Conservation (phyloP, 2,113 vertebrate species). For the Antechinus flavipes region DNA sequence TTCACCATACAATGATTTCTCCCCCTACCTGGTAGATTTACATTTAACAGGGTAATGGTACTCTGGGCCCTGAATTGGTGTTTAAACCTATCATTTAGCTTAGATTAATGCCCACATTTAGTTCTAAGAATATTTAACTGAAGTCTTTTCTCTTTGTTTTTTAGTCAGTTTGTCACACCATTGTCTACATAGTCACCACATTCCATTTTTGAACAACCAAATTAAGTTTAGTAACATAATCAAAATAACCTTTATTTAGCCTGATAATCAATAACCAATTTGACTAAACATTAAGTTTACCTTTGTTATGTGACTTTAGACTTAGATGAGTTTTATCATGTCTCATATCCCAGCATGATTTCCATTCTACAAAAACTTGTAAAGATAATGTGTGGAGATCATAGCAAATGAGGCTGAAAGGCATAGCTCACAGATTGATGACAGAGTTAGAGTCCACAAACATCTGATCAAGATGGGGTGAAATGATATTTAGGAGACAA, state of each 20-base stretch:
- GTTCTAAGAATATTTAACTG: conserved; percentile 6
- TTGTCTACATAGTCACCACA: not conserved
- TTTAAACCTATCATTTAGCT: conserved; percentile 40
- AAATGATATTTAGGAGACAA: not conserved
- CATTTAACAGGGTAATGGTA: conserved; percentile 26
- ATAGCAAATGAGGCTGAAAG: not conserved
- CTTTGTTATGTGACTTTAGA: not conserved
- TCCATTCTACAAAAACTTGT: not conserved
- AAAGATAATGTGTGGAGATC: not conserved
- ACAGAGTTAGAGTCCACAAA: not conserved
- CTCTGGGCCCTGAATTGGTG: conserved; percentile 33
- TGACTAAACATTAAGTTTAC: not conserved
- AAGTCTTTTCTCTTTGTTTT: conserved; percentile 36
- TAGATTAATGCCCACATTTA: conserved; percentile 30
- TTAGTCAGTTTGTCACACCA: conserved; percentile 1
- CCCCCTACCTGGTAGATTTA: conserved; percentile 44
- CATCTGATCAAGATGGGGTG: not conserved
- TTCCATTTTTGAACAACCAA: not conserved
- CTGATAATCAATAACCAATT: not conserved
- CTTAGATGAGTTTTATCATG: not conserved
- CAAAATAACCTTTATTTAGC: not conserved
- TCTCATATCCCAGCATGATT: not conserved
- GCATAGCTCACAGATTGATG: not conserved
- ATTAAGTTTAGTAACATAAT: not conserved
- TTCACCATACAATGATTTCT: conserved; percentile 68